phyloP scores from a whole-genome alignment of 92 coral and sea anemone species.

The Paramuricea clavata region DNA sequence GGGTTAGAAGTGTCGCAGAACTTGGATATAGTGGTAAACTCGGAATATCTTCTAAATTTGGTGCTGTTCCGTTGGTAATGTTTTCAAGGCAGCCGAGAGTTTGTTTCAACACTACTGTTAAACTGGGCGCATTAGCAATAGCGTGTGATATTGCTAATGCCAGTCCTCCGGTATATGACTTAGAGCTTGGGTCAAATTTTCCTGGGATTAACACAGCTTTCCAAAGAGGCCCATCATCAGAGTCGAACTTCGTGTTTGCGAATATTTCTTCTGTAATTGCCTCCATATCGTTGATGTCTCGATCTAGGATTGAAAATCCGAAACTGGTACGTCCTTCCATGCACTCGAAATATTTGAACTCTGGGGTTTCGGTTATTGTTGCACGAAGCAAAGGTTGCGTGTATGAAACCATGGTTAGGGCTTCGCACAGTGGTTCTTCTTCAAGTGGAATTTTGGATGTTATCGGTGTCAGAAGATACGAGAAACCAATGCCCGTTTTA shows the following conservation, averaged over 20 bases:
- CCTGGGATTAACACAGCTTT: not conserved
- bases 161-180: not conserved
- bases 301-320: not conserved
- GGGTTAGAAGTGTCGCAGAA: not conserved
- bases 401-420: not conserved
- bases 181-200: not conserved
- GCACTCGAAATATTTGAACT: not conserved
- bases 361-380: not conserved
- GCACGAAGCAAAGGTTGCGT: not conserved
- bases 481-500: not conserved
- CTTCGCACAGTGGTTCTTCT: not conserved
- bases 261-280: not conserved
- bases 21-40: not conserved
- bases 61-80: not conserved
- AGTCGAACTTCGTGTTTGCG: not conserved
- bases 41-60: not conserved
- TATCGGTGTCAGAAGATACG: not conserved
- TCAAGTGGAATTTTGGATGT: not conserved
- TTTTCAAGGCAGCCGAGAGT: not conserved
- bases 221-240: not conserved
- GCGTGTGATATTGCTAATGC: not conserved
- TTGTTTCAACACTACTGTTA: not conserved
- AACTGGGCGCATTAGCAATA: not conserved
- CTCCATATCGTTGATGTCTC: not conserved
- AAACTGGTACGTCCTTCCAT: not conserved